A percentile compares a stretch with the other conserved stretches of the same genome.
Evolutionary conservation across 2,113 vertebrate genomes (phyloP).

Genomic region (Setophaga petechia): DNA sequence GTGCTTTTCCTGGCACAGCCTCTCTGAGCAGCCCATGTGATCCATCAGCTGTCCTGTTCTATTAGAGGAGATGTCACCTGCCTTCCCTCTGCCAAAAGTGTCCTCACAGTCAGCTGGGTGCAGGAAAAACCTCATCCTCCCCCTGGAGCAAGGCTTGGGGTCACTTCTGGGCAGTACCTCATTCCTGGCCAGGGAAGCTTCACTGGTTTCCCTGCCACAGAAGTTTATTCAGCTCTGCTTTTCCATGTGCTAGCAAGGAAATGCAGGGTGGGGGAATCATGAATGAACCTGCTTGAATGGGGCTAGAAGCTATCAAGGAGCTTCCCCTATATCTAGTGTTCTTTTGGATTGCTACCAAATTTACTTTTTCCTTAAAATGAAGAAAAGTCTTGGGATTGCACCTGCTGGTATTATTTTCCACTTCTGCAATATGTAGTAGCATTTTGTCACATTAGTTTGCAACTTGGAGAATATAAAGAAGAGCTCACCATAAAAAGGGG

Average conservation of each 20-base stretch:
- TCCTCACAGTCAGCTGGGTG: not conserved
- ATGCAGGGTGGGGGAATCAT: not conserved
- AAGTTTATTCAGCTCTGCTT: not conserved
- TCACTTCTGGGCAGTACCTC: not conserved
- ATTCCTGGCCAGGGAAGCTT: not conserved
- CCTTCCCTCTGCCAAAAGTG: slow-evolving; percentile 1
- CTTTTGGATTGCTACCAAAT: not conserved
- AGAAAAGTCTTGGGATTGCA: not conserved
- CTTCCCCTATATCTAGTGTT: not conserved
- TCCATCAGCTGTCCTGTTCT: slow-evolving; percentile 62
- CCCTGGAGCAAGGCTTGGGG: not conserved
- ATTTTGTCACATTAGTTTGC: not conserved
- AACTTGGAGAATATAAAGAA: slow-evolving; percentile 12
- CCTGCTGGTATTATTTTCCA: not conserved
- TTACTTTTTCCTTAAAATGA: not conserved
- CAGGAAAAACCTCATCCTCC: not conserved
- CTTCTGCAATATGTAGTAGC: not conserved
- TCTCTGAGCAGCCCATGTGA: slow-evolving; percentile 36
- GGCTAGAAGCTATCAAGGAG: not conserved
- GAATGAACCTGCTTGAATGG: not conserved
- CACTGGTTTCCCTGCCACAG: not conserved
- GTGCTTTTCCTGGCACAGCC: not conserved
- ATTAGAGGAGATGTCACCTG: slow-evolving; percentile 53
- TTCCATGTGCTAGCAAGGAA: not conserved
- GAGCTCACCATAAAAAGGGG: not conserved